Percentiles rank a stretch among this genome's conserved stretches.
Evolutionary conservation across 2,113 vertebrate genomes (phyloP).

Genomic region (Ardeotis arabs): DNA sequence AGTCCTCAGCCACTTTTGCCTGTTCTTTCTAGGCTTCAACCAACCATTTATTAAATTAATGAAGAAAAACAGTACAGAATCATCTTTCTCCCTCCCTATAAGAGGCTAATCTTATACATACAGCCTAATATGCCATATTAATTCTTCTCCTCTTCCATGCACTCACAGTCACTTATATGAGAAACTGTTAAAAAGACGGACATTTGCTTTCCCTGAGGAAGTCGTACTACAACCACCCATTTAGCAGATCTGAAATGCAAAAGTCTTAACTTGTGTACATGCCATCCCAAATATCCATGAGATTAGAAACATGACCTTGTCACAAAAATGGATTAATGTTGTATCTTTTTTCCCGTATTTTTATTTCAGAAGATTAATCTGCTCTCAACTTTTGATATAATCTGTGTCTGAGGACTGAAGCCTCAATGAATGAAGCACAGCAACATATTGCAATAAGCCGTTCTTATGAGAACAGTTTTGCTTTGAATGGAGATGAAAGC

Average conservation of each 20-base stretch:
- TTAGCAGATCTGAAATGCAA: neutral
- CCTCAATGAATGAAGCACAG: neutral
- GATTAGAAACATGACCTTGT: neutral
- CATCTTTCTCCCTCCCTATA: neutral
- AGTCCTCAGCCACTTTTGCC: neutral
- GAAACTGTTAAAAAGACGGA: neutral
- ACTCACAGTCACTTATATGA: neutral
- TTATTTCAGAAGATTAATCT: slow-evolving; percentile 3
- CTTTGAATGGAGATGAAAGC: neutral
- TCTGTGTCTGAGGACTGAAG: neutral
- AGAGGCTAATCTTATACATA: neutral
- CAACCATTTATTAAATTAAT: neutral
- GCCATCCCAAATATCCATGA: neutral
- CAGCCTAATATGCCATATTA: neutral
- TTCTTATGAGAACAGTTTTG: neutral
- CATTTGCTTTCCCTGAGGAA: neutral
- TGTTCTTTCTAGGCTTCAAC: neutral
- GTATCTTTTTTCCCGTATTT: neutral
- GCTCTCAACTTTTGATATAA: neutral
- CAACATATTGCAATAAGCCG: neutral
- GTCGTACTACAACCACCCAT: neutral
- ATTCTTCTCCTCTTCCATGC: neutral
- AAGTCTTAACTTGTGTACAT: neutral
- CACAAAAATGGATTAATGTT: neutral
- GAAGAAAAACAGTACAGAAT: neutral